phyloP scores from a whole-genome alignment of 1,140 invertebrate genomes.

The Goniozus legneri region DNA sequence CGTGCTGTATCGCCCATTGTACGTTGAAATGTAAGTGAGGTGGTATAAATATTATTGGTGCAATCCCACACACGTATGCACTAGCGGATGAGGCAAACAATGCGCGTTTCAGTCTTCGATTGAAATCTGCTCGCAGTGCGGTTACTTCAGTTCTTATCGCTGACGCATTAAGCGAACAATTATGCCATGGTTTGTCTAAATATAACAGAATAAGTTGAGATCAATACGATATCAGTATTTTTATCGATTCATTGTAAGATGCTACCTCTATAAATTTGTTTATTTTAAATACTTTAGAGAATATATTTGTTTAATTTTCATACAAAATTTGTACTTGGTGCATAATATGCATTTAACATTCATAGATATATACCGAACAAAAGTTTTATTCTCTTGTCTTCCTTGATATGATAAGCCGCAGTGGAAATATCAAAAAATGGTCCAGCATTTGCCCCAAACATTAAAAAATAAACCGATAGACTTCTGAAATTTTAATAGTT shows the following conservation, averaged over 20 bases:
- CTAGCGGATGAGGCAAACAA: constrained; percentile 86
- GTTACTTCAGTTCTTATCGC: constrained; percentile 83
- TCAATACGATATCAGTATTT: too few species aligned
- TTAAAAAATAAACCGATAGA: constrained; percentile 77
- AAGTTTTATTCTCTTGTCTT: constrained; percentile 46
- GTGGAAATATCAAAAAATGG: constrained; percentile 67
- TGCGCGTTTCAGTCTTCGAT: constrained; percentile 81
- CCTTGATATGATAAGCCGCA: constrained; percentile 45
- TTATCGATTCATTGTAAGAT: too few species aligned
- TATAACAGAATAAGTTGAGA: too few species aligned
- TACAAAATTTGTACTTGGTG: too few species aligned
- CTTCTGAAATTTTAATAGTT: constrained; percentile 52
- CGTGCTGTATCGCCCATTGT: constrained; percentile 78
- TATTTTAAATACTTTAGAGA: too few species aligned
- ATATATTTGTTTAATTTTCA: too few species aligned
- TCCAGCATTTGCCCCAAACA: constrained; percentile 73
- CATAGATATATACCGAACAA: constrained; percentile 37
- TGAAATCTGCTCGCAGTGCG: constrained; percentile 80
- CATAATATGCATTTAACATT: too few species aligned
- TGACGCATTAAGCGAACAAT: constrained; percentile 66
- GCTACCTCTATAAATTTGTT: too few species aligned
- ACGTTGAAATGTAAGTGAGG: constrained; percentile 82
- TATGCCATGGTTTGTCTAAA: constrained; percentile 62
- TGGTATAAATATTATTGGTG: constrained; percentile 74
- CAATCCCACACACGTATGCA: constrained; percentile 87